These are phyloP conservation scores for Cantharis rufa DNA, from an alignment of 2,888 invertebrate genomes.

Conservation along the genomic window DNA sequence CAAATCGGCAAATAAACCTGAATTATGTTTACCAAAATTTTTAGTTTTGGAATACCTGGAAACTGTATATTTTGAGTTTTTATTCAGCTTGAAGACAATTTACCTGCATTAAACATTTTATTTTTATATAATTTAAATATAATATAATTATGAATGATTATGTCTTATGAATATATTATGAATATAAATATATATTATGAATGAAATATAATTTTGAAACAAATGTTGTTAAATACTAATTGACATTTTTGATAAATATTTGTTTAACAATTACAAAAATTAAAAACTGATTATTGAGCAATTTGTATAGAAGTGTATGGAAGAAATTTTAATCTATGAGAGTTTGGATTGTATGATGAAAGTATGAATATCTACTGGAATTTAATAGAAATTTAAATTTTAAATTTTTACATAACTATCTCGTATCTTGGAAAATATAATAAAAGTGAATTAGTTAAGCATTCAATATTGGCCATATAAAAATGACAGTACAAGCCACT, in stretches of 20 bases:
- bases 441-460: background rate
- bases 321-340: background rate
- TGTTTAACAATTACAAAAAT: background rate
- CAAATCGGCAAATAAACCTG: too few species aligned
- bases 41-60: too few species aligned
- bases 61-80: too few species aligned
- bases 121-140: too few species aligned
- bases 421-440: background rate
- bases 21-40: too few species aligned
- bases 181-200: too few species aligned
- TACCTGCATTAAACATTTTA: background rate
- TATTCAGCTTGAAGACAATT: background rate
- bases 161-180: too few species aligned
- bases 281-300: too few species aligned
- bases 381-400: background rate
- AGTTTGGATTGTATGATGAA: background rate
- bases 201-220: too few species aligned
- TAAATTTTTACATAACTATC: background rate
- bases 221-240: background rate
- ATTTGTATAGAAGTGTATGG: background rate
- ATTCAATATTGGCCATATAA: background rate
- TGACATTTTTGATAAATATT: background rate
- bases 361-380: background rate
- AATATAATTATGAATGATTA: too few species aligned
- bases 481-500: conserved; percentile 4